Percentiles rank a stretch among this genome's conserved stretches.
phyloP scores from a whole-genome alignment of 2,113 vertebrate species.

The Cacatua alba region DNA sequence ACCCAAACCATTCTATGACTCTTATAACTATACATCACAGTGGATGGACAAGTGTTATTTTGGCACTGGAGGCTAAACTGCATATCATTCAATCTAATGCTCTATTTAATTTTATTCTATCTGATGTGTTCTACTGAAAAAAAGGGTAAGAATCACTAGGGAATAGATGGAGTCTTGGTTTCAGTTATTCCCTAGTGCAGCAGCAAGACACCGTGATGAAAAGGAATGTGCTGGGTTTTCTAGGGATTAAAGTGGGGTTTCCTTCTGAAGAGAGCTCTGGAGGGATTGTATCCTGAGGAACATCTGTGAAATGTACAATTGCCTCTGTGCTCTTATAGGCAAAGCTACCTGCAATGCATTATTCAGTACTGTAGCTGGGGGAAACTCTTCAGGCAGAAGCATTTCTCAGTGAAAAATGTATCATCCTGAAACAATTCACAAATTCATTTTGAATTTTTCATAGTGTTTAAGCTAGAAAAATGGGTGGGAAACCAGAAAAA shows the following conservation, averaged over 20 bases:
- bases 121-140: background rate
- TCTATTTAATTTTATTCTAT: background rate
- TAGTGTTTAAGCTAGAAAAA: background rate
- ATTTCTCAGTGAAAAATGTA: background rate
- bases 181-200: background rate
- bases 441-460: conserved; percentile 13
- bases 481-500: background rate
- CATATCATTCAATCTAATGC: background rate
- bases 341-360: background rate
- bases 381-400: background rate
- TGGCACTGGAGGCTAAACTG: background rate
- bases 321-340: background rate
- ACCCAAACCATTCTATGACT: background rate
- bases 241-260: background rate
- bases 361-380: background rate
- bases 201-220: background rate
- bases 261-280: background rate
- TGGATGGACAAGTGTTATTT: background rate
- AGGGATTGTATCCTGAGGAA: background rate
- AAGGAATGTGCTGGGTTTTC: background rate
- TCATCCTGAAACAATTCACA: background rate
- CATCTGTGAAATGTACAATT: background rate
- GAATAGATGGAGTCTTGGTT: background rate
- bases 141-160: background rate
- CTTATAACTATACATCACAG: background rate